Percentiles rank a stretch among this genome's conserved stretches.
phyloP scores from a whole-genome alignment of 1,140 invertebrate species.

The Polyergus mexicanus region DNA sequence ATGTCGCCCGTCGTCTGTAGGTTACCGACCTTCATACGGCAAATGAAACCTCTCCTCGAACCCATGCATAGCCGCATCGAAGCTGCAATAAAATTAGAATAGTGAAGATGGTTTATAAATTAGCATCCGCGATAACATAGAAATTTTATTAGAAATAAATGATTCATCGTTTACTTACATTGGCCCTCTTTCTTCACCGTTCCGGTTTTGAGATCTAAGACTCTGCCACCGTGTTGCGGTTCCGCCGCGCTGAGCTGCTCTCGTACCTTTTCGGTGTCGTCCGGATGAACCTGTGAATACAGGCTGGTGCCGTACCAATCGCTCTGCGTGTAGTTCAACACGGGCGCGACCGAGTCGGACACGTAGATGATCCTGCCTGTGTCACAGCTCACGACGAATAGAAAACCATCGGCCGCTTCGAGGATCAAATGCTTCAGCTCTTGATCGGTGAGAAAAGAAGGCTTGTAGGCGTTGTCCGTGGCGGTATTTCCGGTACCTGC shows the following conservation, averaged over 20 bases:
- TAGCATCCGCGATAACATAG: not conserved
- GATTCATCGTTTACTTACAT: conserved; percentile 88
- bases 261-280: conserved; percentile 99
- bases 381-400: conserved; percentile 99
- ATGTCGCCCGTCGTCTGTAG: conserved; percentile 92
- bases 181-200: conserved; percentile 99
- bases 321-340: conserved; percentile 97
- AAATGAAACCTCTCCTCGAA: conserved; percentile 98
- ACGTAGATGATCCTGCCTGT: conserved; percentile 99
- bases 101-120: not conserved
- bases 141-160: not conserved
- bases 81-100: conserved; percentile 87
- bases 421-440: conserved; percentile 99
- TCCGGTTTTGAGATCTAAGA: conserved; percentile 98
- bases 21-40: conserved; percentile 98
- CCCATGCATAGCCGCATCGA: conserved; percentile 99
- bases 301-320: conserved; percentile 99
- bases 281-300: conserved; percentile 98
- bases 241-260: conserved; percentile 99
- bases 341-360: conserved; percentile 98
- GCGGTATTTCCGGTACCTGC: conserved; percentile 97
- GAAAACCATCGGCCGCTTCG: conserved; percentile 99
- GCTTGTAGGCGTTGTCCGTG: conserved; percentile 98
- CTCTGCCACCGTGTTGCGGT: conserved; percentile 97
- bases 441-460: conserved; percentile 99